Conservation (phyloP, 2,888 invertebrate genomes). For the Eucera pruinosa region DNA sequence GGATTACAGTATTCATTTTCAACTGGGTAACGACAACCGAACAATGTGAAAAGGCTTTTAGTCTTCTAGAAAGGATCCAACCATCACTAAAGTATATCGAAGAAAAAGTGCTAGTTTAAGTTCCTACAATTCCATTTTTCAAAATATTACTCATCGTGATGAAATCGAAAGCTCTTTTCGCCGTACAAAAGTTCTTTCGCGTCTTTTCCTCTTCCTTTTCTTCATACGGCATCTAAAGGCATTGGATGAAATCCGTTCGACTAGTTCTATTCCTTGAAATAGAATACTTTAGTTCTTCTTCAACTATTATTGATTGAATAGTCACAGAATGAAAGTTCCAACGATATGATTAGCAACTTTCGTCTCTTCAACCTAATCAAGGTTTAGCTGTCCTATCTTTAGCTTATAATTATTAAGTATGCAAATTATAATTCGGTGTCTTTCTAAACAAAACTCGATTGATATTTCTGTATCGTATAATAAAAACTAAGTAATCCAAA, state of each 20-base stretch:
- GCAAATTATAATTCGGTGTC: too few relatives aligned
- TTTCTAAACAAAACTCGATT: too few relatives aligned
- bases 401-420: too few relatives aligned
- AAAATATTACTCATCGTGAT: constrained; percentile 40
- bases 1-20: too few relatives aligned
- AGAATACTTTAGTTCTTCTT: constrained; percentile 10
- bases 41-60: too few relatives aligned
- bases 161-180: constrained; percentile 30
- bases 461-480: too few relatives aligned
- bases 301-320: constrained; percentile 23
- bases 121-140: constrained; percentile 49
- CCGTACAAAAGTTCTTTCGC: constrained; percentile 1
- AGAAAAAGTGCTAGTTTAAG: too few relatives aligned
- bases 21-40: too few relatives aligned
- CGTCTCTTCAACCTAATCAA: neutral
- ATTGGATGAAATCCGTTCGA: constrained; percentile 33
- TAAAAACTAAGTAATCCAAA: too few relatives aligned
- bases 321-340: neutral
- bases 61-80: constrained; percentile 6
- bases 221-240: constrained; percentile 24
- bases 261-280: constrained; percentile 11
- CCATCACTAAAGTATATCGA: neutral
- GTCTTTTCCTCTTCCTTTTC: neutral
- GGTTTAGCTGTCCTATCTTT: too few relatives aligned
- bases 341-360: neutral